A percentile compares a stretch with the other conserved stretches of the same genome.
phyloP scores from a whole-genome alignment of 2,888 invertebrate species.

The Drosophila nigricruria region DNA sequence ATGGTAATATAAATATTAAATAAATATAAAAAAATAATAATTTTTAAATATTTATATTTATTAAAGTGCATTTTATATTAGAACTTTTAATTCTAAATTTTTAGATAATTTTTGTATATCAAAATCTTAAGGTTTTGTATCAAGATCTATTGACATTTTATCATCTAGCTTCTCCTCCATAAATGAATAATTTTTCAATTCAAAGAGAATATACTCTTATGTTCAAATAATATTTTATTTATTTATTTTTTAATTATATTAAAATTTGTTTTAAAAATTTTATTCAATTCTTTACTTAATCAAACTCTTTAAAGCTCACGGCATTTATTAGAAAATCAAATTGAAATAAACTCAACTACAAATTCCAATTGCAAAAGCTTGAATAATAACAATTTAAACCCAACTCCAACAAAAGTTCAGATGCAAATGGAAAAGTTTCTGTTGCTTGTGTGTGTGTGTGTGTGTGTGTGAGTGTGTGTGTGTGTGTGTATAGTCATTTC shows the following conservation, averaged over 20 bases:
- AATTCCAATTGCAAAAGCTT: slow-evolving; percentile 31
- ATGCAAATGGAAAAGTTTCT: slow-evolving; percentile 7
- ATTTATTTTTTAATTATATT: background rate
- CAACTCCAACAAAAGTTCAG: slow-evolving; percentile 20
- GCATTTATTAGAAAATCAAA: slow-evolving; percentile 11
- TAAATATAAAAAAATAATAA: background rate
- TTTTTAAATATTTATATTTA: background rate
- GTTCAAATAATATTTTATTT: too few species aligned
- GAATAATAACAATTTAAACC: slow-evolving; percentile 2
- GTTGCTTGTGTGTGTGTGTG: background rate
- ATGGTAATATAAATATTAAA: background rate
- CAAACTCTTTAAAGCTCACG: slow-evolving; percentile 6
- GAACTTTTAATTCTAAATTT: too few species aligned
- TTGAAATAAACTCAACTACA: background rate
- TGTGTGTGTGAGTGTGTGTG: background rate
- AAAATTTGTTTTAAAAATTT: background rate
- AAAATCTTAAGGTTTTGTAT: too few species aligned
- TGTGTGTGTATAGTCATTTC: slow-evolving; percentile 40
- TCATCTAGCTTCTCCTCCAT: background rate
- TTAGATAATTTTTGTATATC: too few species aligned
- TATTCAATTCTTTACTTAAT: background rate
- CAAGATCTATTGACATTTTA: background rate
- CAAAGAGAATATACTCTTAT: too few species aligned
- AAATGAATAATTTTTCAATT: too few species aligned
- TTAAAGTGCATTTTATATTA: background rate